These are phyloP conservation scores for Cassiopea xamachana DNA, from an alignment of 30 jellyfish, hydroid and myxozoan species.

Conservation along the genomic window DNA sequence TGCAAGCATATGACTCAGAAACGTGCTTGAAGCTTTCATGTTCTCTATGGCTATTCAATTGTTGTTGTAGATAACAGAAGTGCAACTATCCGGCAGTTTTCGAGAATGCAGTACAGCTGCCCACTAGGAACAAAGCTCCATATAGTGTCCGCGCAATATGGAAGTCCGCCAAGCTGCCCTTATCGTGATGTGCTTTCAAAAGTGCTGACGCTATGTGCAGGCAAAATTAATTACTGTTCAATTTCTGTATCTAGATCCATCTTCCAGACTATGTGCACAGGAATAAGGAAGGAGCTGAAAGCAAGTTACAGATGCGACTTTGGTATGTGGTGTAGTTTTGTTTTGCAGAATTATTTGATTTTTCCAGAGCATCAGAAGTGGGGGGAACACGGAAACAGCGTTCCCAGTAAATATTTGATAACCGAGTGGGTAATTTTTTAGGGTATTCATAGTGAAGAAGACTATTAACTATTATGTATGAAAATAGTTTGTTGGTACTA, in stretches of 20 bases:
- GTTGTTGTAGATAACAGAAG: not conserved
- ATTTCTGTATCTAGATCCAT: slow-evolving; percentile 23
- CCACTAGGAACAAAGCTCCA: slow-evolving; percentile 69
- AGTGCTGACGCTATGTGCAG: slow-evolving; percentile 23
- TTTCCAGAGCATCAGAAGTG: no score
- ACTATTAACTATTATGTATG: no score
- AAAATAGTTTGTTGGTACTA: no score
- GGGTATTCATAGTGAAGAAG: no score
- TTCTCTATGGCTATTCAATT: no score
- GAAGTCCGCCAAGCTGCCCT: slow-evolving; percentile 55
- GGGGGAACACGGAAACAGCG: no score
- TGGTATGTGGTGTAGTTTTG: slow-evolving; percentile 55
- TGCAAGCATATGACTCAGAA: no score
- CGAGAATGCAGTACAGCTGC: slow-evolving; percentile 70
- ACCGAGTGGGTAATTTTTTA: no score
- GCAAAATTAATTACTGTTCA: slow-evolving; percentile 13
- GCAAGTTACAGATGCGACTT: slow-evolving; percentile 78
- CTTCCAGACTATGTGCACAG: slow-evolving; percentile 33
- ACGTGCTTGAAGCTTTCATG: no score
- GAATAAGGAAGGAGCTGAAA: slow-evolving; percentile 45
- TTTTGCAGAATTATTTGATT: no score
- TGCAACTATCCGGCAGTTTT: slow-evolving; percentile 42
- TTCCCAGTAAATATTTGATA: no score
- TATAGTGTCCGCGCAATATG: slow-evolving; percentile 70
- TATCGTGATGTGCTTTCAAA: slow-evolving; percentile 37